phyloP scores from a whole-genome alignment of 2,113 vertebrate species.

The Limanda limanda region DNA sequence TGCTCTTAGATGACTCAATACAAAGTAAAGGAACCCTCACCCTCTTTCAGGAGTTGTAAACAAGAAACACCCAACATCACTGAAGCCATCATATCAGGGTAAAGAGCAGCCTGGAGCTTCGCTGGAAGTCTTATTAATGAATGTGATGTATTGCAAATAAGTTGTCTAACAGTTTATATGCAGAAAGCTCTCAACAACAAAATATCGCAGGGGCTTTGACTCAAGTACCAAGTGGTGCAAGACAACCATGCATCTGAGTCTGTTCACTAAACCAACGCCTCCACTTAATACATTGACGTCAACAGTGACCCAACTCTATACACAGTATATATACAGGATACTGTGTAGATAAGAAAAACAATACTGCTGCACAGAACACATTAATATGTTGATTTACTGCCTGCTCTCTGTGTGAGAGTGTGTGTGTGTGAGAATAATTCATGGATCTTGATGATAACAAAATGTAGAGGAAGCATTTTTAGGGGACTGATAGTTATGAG shows the following conservation, averaged over 20 bases:
- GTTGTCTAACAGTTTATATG: neutral
- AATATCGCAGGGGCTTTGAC: no score
- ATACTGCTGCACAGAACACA: slow-evolving; percentile 11
- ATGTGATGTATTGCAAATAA: neutral
- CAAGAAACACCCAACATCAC: neutral
- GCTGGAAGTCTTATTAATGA: neutral
- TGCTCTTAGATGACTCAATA: neutral
- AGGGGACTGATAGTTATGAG: no score
- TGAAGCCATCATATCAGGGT: neutral
- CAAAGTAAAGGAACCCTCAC: neutral
- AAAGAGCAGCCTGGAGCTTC: neutral
- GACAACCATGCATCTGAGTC: no score
- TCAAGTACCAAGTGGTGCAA: no score
- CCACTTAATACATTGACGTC: neutral
- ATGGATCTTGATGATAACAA: no score
- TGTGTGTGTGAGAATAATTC: no score
- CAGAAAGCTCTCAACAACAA: no score
- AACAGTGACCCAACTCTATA: neutral
- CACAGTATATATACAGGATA: slow-evolving; percentile 14
- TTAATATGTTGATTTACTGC: slow-evolving; percentile 5
- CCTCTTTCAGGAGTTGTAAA: neutral
- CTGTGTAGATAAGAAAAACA: slow-evolving; percentile 29
- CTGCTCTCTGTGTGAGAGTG: no score
- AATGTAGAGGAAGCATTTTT: no score
- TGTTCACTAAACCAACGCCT: neutral